Base-by-base conservation (phyloP, 2,888 invertebrate species). In the Zele albiditarsus region DNA sequence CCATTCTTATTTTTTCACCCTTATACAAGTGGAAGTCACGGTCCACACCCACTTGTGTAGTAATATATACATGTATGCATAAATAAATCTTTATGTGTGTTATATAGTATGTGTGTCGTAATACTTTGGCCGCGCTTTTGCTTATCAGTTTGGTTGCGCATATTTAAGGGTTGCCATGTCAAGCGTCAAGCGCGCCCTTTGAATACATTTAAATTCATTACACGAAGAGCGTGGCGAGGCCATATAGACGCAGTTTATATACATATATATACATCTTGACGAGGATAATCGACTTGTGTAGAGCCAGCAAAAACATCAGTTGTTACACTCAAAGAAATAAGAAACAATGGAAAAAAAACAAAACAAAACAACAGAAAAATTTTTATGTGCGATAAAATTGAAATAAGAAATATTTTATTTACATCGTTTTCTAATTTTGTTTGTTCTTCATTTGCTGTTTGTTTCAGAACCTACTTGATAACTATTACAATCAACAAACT, bases 181-280 rank as follows among this genome's bases (percentile, higher is more conserved):
- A 84, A 85, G 85, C 86, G 83, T 84, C 86, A 86, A 84, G 86
- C 85, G 83, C 87, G 86, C 87, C 87, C 87, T 85, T 87, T 87
- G 88, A 87, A 88, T 88, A 88, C 84, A 88, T 88, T 88, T 87
- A 87, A 88, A 88, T 88, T 87, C 85, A 88, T 88, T 88, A 88
- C 70, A 82, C 81, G 80, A 80, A 79, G 78, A 77, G 77, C 80
- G 72, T 77, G 77, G 71, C 77, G 79, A 79, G 74, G 77, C 79
- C 60, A 49, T 53, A 49, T 70, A 71, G 68, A 66, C 69, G 66
- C 63, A 58, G 46, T 53, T 25, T 57, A 46, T 62, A 58, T 70
- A 53, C 74, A 71, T 66, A 33, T 33, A 38, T 60, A 42, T 58
- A 65, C 23, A 71, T 53, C 20, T 31, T 62, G 66, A 63, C 31